Evolutionary conservation across 1,140 invertebrate genomes (phyloP), one percentile per base, ranked within the genome.

Genomic region (Drosophila funebris): DNA sequence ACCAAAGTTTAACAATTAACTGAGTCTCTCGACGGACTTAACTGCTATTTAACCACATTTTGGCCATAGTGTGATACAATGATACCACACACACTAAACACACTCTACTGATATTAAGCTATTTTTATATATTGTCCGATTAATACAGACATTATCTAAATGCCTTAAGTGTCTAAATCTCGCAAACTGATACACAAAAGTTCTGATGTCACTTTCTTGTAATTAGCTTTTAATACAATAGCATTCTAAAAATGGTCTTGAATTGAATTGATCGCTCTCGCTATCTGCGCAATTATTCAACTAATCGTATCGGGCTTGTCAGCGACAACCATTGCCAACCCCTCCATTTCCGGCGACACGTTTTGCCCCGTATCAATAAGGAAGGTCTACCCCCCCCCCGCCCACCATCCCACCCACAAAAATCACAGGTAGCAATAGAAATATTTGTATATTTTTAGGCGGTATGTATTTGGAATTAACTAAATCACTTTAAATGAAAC

Each of bases 181-280:
- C 60, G 63, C 56, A 44, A 48, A 1, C 44, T 48, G 50, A 36
- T 53, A 73, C 24, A 24, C 13, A 22, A 16, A 6, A 48, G 22
- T 43, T 54, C 39, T 36, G 67, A 14, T 71, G 27, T 61, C 41
- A 31, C 8, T 31, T 52, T 33, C 5, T 24, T 27, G 44, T 84
- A 84, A 84, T 83, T 63, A 46, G 24, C 62, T 67, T 82, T 74
- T 84, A 84, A 83, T 79, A 79, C 39, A 63, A 52, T 75, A 80
- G 61, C 71, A 67, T 73, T 48, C 54, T 46, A 44, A 64, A 75
- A 63, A 48, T 5, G 27, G n/a, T 27, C 11, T 36, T 13, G 33
- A 29, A 8, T 48, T 48, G 44, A 48, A 79, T 78, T 75, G 79
- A 82, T 82, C 76, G 53, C 46, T 56, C 22, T 24, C 20, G 43